phyloP scores from a whole-genome alignment of 1,140 invertebrate genomes.

The Eumeta japonica region DNA sequence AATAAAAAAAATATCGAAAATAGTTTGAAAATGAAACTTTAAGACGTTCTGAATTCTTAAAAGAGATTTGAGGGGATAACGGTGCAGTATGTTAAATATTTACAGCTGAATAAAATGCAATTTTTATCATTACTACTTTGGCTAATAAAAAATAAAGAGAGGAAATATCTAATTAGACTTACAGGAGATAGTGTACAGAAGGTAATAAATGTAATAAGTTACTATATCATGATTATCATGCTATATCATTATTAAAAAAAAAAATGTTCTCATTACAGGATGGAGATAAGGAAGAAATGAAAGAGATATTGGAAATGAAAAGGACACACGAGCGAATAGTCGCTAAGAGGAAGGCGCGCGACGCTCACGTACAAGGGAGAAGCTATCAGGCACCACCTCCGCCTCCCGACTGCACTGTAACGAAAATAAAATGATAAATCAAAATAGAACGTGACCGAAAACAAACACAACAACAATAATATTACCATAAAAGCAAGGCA shows the following conservation, averaged over 20 bases:
- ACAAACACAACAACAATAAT: too few relatives aligned
- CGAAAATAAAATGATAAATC: conserved; percentile 25
- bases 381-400: conserved; percentile 17
- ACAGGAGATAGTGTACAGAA: not conserved
- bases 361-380: conserved; percentile 25
- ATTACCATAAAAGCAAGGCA: too few relatives aligned
- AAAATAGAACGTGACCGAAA: too few relatives aligned
- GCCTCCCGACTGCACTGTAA: conserved; percentile 32
- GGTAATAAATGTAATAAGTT: not conserved
- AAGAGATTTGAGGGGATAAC: too few relatives aligned
- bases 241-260: not conserved
- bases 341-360: conserved; percentile 61
- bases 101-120: too few relatives aligned
- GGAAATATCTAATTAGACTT: conserved; percentile 1
- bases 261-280: conserved; percentile 62
- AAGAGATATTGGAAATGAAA: conserved; percentile 89
- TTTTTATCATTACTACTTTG: too few relatives aligned
- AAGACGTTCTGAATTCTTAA: too few relatives aligned
- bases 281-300: conserved; percentile 90
- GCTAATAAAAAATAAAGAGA: too few relatives aligned
- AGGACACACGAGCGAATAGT: conserved; percentile 75
- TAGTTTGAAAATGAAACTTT: too few relatives aligned
- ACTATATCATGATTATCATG: not conserved
- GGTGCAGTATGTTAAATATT: too few relatives aligned
- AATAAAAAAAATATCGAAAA: too few relatives aligned